phyloP scores from a whole-genome alignment of 2,888 invertebrate species.

The Villa cingulata region DNA sequence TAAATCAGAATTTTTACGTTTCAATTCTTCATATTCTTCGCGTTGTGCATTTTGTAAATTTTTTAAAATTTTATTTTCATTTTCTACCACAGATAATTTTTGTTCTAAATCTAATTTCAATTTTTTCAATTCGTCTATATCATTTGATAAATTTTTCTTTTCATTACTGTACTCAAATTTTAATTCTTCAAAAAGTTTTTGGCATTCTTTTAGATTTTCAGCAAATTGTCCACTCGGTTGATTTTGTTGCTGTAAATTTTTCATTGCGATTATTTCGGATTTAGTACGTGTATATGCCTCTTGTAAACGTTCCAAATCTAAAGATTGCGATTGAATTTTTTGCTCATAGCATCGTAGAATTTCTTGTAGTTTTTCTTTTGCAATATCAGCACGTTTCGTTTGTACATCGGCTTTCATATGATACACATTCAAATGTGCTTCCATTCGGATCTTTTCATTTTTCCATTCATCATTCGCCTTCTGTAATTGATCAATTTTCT shows the following conservation, averaged over 20 bases:
- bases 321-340: conserved; percentile 42
- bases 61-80: conserved; percentile 18
- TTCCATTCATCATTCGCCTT: conserved; percentile 34
- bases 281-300: conserved; percentile 32
- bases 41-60: conserved; percentile 18
- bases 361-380: conserved; percentile 60
- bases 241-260: conserved; percentile 20
- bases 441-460: conserved; percentile 31
- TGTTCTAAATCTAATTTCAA: conserved; percentile 10
- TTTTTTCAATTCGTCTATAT: conserved; percentile 16
- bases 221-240: conserved; percentile 34
- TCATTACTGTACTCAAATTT: conserved; percentile 60
- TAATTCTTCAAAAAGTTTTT: conserved; percentile 58
- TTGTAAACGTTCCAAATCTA: conserved; percentile 33
- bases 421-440: conserved; percentile 30
- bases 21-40: conserved; percentile 17
- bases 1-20: conserved; percentile 18
- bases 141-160: conserved; percentile 41
- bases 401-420: conserved; percentile 34
- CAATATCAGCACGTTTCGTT: conserved; percentile 50
- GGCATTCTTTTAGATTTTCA: conserved; percentile 58
- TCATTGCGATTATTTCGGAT: conserved; percentile 25
- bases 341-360: conserved; percentile 59
- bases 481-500: conserved; percentile 39
- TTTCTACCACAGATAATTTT: conserved; percentile 13